Percentiles rank a stretch among this genome's conserved stretches.
Conservation (phyloP, 2,113 vertebrate species). For the Cyanistes caeruleus region DNA sequence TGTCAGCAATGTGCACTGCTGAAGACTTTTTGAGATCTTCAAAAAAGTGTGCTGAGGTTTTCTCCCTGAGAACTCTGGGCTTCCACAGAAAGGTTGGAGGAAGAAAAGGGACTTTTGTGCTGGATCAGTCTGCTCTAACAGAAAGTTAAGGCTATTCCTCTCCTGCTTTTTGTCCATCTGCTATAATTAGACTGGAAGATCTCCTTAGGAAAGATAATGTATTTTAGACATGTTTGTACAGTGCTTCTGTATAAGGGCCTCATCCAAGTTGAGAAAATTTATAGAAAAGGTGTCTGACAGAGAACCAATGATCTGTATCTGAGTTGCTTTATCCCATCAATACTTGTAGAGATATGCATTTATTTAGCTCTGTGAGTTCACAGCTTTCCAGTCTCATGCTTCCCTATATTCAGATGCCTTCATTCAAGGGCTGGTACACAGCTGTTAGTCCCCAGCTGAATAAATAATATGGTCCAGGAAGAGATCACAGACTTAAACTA, state of each 20-base stretch:
- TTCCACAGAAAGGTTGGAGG: background rate
- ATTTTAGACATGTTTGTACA: background rate
- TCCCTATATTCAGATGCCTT: background rate
- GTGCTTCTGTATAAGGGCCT: background rate
- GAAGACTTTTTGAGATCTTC: background rate
- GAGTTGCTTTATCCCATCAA: background rate
- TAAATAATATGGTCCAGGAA: background rate
- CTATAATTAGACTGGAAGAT: background rate
- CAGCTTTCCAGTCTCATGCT: background rate
- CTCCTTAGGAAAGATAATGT: background rate
- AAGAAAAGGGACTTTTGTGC: conserved; percentile 4
- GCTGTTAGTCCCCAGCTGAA: background rate
- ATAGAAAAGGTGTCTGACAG: background rate
- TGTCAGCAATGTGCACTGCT: background rate
- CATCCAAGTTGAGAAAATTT: background rate
- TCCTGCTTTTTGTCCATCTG: background rate
- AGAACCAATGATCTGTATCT: background rate
- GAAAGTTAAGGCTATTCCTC: background rate
- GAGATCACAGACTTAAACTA: background rate
- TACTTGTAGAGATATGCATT: background rate
- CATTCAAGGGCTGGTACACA: background rate
- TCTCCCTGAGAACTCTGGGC: background rate
- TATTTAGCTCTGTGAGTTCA: rapidly evolving
- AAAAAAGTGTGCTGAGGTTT: background rate
- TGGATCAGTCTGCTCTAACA: background rate